Evolutionary conservation across 2,888 invertebrate species (phyloP), one percentile per base, ranked within the genome.

Genomic region (Trichogramma evanescens): DNA sequence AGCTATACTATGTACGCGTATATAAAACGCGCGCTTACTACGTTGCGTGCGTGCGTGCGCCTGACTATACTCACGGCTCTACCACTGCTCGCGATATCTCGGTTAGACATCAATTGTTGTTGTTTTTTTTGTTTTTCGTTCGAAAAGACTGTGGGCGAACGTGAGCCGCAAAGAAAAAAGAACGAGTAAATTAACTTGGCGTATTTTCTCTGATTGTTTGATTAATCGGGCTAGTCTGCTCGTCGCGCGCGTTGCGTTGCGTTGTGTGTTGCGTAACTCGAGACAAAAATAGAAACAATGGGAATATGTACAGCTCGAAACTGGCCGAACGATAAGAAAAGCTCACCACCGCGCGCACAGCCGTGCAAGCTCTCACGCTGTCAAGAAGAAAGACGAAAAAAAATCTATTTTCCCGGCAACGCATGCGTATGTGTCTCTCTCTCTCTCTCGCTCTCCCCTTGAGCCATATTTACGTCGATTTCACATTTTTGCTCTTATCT

Each of bases 41-140:
- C 8, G 54, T 41, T 42, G 6, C 40, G 53, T 38, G n/a, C 40
- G 53, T 38, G n/a, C 6, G 38, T 26, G n/a, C 5, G 53, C 10
- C 62, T 45, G 59, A 62, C 62, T 53, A 39, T 44, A 10, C 44
- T 44, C 50, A n/a, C n/a, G 50, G 46, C 49, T 60, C 50, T 42
- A 54, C 55, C 44, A 52, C 52, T 58, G 39, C 45, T 45, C 45
- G 45, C 9, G 45, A 45, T 3, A 45, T 26, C 26, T 9, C 7
- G 6, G 26, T 6, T 26, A 26, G 26, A 3, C 1, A 9, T 39
- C 9, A 39, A 10, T 6, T 10, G 8, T 6, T 6, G 10, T 6
- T 5, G n/a, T 48, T 13, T 48, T 6, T 6, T 7, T 13, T 48
- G 5, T 1, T 48, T 48, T 10, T 10, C 40, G 10, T 6, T 13